phyloP scores from a whole-genome alignment of 2,888 invertebrate genomes.

The Leptopterna dolabrata region DNA sequence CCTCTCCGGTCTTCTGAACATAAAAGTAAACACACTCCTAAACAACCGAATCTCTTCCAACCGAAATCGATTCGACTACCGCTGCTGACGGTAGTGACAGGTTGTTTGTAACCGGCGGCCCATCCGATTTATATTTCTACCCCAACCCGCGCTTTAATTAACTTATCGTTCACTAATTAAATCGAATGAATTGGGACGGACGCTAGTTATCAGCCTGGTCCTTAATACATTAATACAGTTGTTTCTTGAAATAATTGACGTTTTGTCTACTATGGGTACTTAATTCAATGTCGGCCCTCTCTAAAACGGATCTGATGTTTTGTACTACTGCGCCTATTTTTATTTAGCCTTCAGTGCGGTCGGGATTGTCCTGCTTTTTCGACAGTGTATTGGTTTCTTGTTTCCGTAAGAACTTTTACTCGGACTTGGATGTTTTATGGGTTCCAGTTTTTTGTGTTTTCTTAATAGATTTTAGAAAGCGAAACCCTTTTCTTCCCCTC shows the following conservation, averaged over 20 bases:
- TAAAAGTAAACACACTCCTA: no score
- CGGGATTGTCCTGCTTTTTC: background rate
- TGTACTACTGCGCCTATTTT: background rate
- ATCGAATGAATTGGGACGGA: background rate
- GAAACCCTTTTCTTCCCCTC: background rate
- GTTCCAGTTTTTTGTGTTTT: slow-evolving; percentile 1
- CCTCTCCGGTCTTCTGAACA: no score
- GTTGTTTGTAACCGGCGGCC: background rate
- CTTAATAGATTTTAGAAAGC: slow-evolving; percentile 1
- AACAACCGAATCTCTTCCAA: no score
- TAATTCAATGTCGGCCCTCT: background rate
- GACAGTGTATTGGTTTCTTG: background rate
- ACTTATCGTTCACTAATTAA: background rate
- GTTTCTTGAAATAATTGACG: background rate
- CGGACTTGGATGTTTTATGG: background rate
- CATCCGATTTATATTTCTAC: background rate
- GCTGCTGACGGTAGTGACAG: no score
- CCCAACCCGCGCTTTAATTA: background rate
- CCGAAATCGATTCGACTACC: no score
- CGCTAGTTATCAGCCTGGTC: background rate
- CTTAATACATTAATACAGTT: no score
- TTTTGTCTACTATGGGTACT: background rate
- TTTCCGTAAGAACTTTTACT: background rate
- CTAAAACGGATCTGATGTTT: background rate
- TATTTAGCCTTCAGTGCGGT: background rate